Percentiles rank a stretch among this genome's conserved stretches.
These are phyloP conservation scores for Diadophis punctatus DNA, from an alignment of 2,113 vertebrate genomes.

Conservation along the genomic window DNA sequence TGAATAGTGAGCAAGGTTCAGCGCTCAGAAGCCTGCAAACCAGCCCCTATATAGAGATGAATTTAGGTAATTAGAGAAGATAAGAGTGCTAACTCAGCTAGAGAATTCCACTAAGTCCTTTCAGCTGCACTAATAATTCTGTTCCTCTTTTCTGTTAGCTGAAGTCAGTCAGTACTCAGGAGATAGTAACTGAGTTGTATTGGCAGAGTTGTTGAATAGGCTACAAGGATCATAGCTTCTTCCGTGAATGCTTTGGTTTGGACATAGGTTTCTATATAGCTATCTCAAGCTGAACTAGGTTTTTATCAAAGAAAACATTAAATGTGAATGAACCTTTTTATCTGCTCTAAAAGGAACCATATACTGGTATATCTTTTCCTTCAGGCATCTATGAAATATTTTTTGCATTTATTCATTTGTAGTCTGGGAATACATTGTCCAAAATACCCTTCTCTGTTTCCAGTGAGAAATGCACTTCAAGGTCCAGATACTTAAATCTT, in stretches of 20 bases:
- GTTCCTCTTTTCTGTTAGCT: neutral
- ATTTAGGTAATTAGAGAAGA: neutral
- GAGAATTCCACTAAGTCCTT: neutral
- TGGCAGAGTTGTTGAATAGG: neutral
- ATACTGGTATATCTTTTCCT: neutral
- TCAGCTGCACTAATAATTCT: neutral
- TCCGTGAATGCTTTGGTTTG: neutral
- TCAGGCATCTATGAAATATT: neutral
- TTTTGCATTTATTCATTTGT: neutral
- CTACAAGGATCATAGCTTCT: neutral
- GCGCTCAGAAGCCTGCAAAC: neutral
- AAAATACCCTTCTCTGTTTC: neutral
- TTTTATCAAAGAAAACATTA: neutral
- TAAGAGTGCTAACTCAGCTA: neutral
- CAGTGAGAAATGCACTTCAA: neutral
- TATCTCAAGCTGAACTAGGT: neutral
- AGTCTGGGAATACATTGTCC: neutral
- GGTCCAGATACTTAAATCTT: neutral
- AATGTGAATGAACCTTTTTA: neutral
- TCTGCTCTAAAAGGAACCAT: neutral
- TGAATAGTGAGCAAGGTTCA: neutral
- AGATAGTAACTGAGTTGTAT: neutral
- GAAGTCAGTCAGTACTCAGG: neutral
- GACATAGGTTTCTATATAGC: neutral
- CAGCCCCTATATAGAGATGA: neutral